Base-by-base conservation (phyloP, 2,888 invertebrate species). In the Aquatica leii region DNA sequence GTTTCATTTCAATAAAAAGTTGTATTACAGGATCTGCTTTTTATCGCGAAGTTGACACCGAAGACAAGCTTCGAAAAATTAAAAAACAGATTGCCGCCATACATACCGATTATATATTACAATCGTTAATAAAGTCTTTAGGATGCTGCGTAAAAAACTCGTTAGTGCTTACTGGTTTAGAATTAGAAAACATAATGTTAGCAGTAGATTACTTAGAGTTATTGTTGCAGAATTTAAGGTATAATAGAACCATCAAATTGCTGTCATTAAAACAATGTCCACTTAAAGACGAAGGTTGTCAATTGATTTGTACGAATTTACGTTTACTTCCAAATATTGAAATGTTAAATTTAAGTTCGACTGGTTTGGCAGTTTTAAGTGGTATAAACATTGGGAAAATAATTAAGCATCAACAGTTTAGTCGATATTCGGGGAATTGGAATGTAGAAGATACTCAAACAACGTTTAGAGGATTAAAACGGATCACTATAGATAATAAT, bases 351-450 rank as follows among this genome's bases (percentile, higher is more conserved):
- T 78, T 93, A 1, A 85, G 88, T 3, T 86, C 87, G 3, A 93
- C 93, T 77, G 87, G 88, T 11, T 76, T 93, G 9, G 87, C 87
- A 0, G 75, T 84, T 0, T 80, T 84, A 31, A 90, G 91, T 15
- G 91, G 90, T 0, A 81, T 84, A 0, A 84, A 86, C 54, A 82
- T 93, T 34, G 88, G 89, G 0, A 87, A 89, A 67, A 82, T 90
- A 73, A 83, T 91, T 35, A 90, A 88, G 68, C 77, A 74, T 59
- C 82, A 82, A 71, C 81, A 82, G 70, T 80, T 82, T 37, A 81
- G 87, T 60, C 86, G 93, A 56, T 92, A 90, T 76, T 90, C 91
- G 69, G 92, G 93, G 75, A 90, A 90, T 64, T 94, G 93, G 93
- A 88, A 90, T 67, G 89, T 63, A 6, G 6, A 24, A 4, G 24